Percentiles rank a stretch among this genome's conserved stretches.
These are phyloP conservation scores for Chromis chromis DNA, from an alignment of 2,797 vertebrate species.

Conservation along the genomic window DNA sequence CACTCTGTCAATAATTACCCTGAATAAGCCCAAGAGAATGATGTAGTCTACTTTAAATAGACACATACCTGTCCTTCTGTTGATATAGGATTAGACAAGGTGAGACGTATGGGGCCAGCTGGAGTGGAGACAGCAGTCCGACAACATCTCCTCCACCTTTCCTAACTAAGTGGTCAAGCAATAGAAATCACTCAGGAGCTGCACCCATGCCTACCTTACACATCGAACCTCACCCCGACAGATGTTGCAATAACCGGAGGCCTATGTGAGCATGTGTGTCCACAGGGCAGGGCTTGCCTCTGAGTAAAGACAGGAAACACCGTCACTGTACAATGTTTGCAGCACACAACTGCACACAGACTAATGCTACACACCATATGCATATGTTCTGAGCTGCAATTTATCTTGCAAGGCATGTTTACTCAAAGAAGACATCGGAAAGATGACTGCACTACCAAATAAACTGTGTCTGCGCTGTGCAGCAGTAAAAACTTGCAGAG, in stretches of 20 bases:
- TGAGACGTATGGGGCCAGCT: neutral
- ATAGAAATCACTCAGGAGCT: conserved; percentile 40
- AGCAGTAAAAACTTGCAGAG: conserved; percentile 37
- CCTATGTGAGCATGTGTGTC: conserved; percentile 66
- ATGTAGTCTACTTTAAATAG: conserved; percentile 38
- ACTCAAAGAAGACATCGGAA: conserved; percentile 40
- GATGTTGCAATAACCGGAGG: conserved; percentile 73
- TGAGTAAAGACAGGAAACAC: conserved; percentile 60
- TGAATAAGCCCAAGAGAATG: conserved; percentile 24
- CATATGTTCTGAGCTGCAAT: conserved; percentile 30
- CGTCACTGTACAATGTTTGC: conserved; percentile 33
- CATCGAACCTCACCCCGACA: conserved; percentile 53
- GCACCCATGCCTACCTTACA: conserved; percentile 48
- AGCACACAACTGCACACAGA: conserved; percentile 24
- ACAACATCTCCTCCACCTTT: conserved; percentile 30
- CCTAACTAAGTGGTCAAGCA: conserved; percentile 4
- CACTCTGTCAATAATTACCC: conserved; percentile 69
- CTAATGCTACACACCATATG: neutral
- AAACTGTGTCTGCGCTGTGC: conserved; percentile 48
- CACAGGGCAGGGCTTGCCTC: conserved; percentile 64
- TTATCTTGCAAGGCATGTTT: conserved; percentile 56
- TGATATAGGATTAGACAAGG: conserved; percentile 43
- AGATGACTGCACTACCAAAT: conserved; percentile 49
- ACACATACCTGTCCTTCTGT: conserved; percentile 63
- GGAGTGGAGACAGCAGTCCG: conserved; percentile 4